Conservation (phyloP, 1,140 invertebrate species). For the Pseudoatta argentina region DNA sequence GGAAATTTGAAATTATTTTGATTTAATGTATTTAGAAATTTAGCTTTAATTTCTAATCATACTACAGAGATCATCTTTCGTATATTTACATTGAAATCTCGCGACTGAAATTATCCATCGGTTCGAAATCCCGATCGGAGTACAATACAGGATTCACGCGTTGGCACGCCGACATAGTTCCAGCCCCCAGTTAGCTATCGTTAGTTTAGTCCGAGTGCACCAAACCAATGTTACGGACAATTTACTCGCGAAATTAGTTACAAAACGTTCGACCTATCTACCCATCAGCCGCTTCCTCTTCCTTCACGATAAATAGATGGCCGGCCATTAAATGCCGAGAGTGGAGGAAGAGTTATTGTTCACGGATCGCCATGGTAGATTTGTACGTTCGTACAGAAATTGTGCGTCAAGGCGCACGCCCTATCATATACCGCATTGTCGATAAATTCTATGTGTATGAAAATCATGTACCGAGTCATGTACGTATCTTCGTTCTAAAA, state of each 20-base stretch:
- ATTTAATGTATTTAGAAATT: neutral
- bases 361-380: slow-evolving; percentile 83
- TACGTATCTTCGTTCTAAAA: neutral
- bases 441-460: neutral
- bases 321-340: slow-evolving; percentile 83
- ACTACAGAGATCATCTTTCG: neutral
- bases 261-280: slow-evolving; percentile 86
- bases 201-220: slow-evolving; percentile 77
- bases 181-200: slow-evolving; percentile 67
- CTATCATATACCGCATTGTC: neutral
- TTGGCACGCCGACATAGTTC: slow-evolving; percentile 62
- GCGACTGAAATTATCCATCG: neutral
- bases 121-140: neutral
- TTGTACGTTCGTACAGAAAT: slow-evolving; percentile 67
- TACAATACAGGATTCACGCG: slow-evolving; percentile 52
- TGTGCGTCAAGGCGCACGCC: slow-evolving; percentile 39
- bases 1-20: neutral
- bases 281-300: slow-evolving; percentile 87
- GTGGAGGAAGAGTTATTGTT: slow-evolving; percentile 85
- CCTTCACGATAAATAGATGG: slow-evolving; percentile 85
- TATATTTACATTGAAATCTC: neutral
- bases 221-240: slow-evolving; percentile 86
- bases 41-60: neutral
- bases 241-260: slow-evolving; percentile 87
- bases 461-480: neutral